Base-by-base conservation (phyloP, 2,113 vertebrate genomes). In the Saguinus imperator region DNA sequence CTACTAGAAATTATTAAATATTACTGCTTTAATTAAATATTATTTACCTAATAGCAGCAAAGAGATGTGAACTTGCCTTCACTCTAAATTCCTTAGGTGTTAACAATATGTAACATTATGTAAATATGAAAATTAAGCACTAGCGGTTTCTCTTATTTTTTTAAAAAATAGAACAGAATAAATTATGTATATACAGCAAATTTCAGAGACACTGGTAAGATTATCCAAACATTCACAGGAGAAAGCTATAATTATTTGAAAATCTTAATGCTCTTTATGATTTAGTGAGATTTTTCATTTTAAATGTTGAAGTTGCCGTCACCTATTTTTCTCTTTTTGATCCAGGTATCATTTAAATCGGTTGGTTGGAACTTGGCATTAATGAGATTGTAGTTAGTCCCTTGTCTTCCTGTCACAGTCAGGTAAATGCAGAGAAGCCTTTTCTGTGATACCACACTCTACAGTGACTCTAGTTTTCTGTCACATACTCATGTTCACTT, bases 11-110 rank as follows among this genome's bases (percentile, higher is more conserved):
- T 95, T 93, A 97, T 77, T 86, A 97, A 96, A 76, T 91, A 55
- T 97, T 75, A 80, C 77, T 95, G 87, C 92, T 97, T 97, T 97
- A 97, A 97, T 95, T 97, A 98, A 96, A 95, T 55, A 27, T 94
- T 98, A 94, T 92, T 97, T 95, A 97, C 76, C 89, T 97, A 98
- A 97, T 75, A 95, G 94, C 94, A 92, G 77, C 61, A 92, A 61
- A 95, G 66, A 96, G 61, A 77, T 96, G 87, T 10, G 55, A 96
- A 89, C 77, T 92, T 97, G 92, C 96, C 94, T 97, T 96, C 72
- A 80, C 52, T 94, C 81, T 95, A 80, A 5, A 76, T 32, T 95
- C 61, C 21, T 85, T 90, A 95, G 90, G 96, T 97, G 96, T 96
- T 94, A 98, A 97, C 29, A n/a, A 55, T 88, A 48, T 58, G 58